Base-by-base conservation (phyloP, 2,888 invertebrate genomes). In the Macrosiphum euphorbiae region DNA sequence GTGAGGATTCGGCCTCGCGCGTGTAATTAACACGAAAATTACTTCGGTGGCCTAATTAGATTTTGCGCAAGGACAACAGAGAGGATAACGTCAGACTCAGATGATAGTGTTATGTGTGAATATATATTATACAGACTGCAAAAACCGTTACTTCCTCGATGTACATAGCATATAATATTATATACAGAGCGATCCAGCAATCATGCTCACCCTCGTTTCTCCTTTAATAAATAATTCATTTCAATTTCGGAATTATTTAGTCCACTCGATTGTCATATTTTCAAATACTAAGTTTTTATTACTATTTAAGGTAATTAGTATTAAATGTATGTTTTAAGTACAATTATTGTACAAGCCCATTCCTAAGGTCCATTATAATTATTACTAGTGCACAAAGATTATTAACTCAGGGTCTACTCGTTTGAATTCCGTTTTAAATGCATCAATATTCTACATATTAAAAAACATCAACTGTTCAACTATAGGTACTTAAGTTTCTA, bases 21-120 rank as follows among this genome's bases (percentile, higher is more conserved):
- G 28, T 91, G 28, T 91, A 91, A 91, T 91, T 85, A 91, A 85
- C 52, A 55, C 5, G 55, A 55, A 85, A 85, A 91, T 91, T 55
- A 91, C 55, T 28, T 91, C 41, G 55, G 55, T 11, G 85, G 55
- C 16, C 85, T 85, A 91, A 91, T 91, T 91, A 91, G 41, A 55
- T 91, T 91, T 84, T 91, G 55, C 44, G 35, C 52, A 41, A 50
- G 35, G 41, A 91, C 67, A 26, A 61, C 16, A 50, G 47, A 88
- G 47, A 67, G n/a, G 90, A 47, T 35, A 10, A n/a, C 47, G 20
- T 8, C 4, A 24, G n/a, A 84, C n/a, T 13, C 24, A 24, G 11
- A 78, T 78, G 35, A 78, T 78, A 35, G 35, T 78, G 35, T 41
- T 35, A 24, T 78, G 8, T 78, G 3, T 20, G 35, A 78, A 78